Conservation (phyloP, 2,797 vertebrate species). For the Betta splendens region DNA sequence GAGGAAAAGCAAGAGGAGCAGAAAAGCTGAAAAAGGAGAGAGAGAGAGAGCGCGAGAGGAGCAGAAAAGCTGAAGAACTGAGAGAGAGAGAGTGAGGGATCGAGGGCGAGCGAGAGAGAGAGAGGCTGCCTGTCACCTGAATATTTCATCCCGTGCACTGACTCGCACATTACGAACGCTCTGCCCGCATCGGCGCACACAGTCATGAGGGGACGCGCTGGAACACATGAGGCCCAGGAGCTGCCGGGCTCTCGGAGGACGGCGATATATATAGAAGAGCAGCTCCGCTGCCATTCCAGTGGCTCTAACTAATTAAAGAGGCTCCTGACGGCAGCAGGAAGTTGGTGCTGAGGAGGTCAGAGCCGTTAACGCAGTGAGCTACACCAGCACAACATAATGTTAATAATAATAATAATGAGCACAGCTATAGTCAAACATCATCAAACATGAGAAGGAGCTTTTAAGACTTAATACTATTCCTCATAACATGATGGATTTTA, state of each 20-base stretch:
- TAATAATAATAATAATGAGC: conserved; percentile 9
- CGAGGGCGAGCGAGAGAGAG: conserved; percentile 14
- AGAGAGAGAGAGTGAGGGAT: conserved; percentile 9
- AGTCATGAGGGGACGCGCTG: conserved; percentile 27
- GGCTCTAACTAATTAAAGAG: conserved; percentile 73
- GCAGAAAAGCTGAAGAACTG: background rate
- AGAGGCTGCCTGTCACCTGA: conserved; percentile 65
- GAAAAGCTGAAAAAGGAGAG: too few species aligned
- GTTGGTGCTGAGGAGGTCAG: conserved; percentile 49
- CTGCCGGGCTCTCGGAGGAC: conserved; percentile 31
- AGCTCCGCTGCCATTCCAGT: conserved; percentile 63
- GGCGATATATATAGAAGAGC: conserved; percentile 67
- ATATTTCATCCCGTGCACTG: conserved; percentile 72
- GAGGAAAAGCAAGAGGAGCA: background rate
- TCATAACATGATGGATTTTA: too few species aligned
- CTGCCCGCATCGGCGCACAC: conserved; percentile 19
- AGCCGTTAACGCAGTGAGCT: conserved; percentile 27
- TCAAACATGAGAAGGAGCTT: too few species aligned
- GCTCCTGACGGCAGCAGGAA: conserved; percentile 60
- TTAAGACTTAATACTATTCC: too few species aligned
- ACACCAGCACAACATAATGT: conserved; percentile 16
- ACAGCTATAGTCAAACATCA: conserved; percentile 1
- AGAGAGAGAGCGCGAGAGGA: conserved; percentile 25
- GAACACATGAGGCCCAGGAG: conserved; percentile 63
- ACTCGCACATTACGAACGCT: conserved; percentile 1